phyloP scores from a whole-genome alignment of 2,797 vertebrate genomes.

The Mormyrops attenuatus region DNA sequence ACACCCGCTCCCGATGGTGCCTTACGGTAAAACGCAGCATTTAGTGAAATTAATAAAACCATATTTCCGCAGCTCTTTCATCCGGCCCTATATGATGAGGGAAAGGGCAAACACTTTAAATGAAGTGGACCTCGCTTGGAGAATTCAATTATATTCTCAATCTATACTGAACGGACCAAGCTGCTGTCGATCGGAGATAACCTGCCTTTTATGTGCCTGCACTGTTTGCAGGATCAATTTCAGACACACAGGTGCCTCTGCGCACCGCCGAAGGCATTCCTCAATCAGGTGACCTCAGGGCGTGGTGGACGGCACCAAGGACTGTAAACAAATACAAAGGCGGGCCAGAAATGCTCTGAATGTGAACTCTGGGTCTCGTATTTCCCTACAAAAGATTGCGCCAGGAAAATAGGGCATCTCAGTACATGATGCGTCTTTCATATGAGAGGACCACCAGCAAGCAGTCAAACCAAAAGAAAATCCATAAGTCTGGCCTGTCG shows the following conservation, averaged over 20 bases:
- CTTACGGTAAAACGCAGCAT: neutral
- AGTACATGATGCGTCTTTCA: neutral
- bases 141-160: slow-evolving; percentile 8
- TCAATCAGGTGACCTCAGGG: neutral
- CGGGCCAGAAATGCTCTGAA: neutral
- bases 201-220: neutral
- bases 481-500: neutral
- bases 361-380: neutral
- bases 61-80: neutral
- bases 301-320: neutral
- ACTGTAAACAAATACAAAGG: neutral
- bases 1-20: neutral
- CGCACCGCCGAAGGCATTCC: neutral
- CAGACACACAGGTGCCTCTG: neutral
- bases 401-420: neutral
- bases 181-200: neutral
- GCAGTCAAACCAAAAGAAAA: neutral
- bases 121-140: neutral
- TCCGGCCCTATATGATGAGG: neutral
- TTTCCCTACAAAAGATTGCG: neutral
- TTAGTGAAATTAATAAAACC: slow-evolving; percentile 12
- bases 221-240: neutral
- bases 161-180: neutral
- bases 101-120: slow-evolving; percentile 1
- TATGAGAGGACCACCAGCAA: neutral